Evolutionary conservation across 1,140 invertebrate genomes (phyloP).

Genomic region (Diorhabda elongata): DNA sequence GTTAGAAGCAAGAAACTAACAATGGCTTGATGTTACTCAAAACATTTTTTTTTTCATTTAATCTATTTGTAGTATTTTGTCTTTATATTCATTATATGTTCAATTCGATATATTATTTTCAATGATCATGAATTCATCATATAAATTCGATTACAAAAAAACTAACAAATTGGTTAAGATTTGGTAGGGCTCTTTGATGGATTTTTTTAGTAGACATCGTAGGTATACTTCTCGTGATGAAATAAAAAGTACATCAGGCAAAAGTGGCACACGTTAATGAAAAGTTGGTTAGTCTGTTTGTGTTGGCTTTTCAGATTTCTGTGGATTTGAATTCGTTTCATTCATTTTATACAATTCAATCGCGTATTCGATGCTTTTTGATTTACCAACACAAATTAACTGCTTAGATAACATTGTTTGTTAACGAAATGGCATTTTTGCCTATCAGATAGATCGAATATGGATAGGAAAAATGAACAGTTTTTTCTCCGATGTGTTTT

Average conservation of each 20-base stretch:
- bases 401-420: constrained; percentile 5
- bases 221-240: background rate
- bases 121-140: too few species aligned
- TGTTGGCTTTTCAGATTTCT: constrained; percentile 1
- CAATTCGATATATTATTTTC: too few species aligned
- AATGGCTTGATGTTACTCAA: too few species aligned
- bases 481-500: too few species aligned
- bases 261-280: constrained; percentile 7
- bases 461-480: too few species aligned
- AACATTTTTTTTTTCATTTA: too few species aligned
- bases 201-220: background rate
- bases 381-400: constrained; percentile 3
- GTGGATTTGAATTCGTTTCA: constrained; percentile 1
- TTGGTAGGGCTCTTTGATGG: background rate
- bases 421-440: constrained; percentile 4
- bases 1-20: too few species aligned
- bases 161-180: background rate
- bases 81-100: too few species aligned
- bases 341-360: constrained; percentile 7
- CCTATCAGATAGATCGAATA: background rate
- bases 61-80: too few species aligned
- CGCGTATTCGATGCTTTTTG: background rate
- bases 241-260: background rate
- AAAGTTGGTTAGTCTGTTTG: constrained; percentile 2
- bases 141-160: too few species aligned